Conservation (phyloP, 2,888 invertebrate species). For the Philhelius pedissequus region DNA sequence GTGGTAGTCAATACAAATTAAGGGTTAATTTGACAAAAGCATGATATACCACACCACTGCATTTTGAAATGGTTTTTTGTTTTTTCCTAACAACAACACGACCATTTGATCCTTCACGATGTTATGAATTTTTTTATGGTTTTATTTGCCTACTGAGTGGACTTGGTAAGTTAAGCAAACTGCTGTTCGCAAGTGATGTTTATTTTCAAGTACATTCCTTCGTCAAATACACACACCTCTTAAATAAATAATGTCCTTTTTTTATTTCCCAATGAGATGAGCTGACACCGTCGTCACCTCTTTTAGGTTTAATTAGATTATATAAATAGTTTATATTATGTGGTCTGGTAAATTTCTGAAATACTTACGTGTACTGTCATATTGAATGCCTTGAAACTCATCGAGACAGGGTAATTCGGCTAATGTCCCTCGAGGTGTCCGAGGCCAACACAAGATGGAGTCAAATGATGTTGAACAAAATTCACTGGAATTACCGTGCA, state of each 20-base stretch:
- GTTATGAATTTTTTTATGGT: too few species aligned
- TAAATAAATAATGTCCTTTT: background rate
- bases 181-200: background rate
- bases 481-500: conserved; percentile 75
- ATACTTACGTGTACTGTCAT: conserved; percentile 91
- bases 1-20: too few species aligned
- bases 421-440: conserved; percentile 84
- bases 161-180: background rate
- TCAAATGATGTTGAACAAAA: conserved; percentile 87
- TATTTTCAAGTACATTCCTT: background rate
- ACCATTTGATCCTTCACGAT: too few species aligned
- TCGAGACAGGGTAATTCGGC: conserved; percentile 89
- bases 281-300: background rate
- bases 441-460: conserved; percentile 90
- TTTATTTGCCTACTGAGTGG: background rate
- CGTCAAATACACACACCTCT: background rate
- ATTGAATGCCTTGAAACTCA: conserved; percentile 87
- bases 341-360: background rate
- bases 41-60: too few species aligned
- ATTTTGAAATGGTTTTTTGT: too few species aligned
- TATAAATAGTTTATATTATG: background rate
- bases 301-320: conserved; percentile 5
- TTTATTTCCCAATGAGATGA: background rate
- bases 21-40: too few species aligned
- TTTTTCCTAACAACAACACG: too few species aligned